A percentile compares a stretch with the other conserved stretches of the same genome.
Evolutionary conservation across 2,113 vertebrate species (phyloP).

Genomic region (Erythrocercus mccallii): DNA sequence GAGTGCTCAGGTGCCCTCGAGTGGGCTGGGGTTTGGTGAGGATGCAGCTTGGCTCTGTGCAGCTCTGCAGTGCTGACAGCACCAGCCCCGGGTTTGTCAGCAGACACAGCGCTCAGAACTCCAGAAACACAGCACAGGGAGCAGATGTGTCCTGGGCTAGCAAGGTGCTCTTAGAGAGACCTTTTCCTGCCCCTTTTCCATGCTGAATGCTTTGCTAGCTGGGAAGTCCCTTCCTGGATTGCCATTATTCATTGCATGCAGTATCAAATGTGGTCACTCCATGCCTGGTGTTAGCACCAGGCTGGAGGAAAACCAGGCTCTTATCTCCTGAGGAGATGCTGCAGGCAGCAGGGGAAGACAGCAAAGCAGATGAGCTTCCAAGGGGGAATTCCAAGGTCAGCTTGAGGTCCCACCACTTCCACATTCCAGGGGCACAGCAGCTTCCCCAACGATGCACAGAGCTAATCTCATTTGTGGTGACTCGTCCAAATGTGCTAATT

Average conservation of each 20-base stretch:
- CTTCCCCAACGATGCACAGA: neutral
- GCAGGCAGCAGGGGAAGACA: neutral
- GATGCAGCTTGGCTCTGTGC: neutral
- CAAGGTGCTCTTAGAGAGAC: neutral
- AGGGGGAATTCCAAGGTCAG: constrained; percentile 66
- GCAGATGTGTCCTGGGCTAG: neutral
- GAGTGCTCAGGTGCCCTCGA: neutral
- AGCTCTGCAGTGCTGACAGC: constrained; percentile 53
- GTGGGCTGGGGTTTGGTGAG: neutral
- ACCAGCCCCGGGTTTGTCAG: neutral
- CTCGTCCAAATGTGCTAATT: constrained; percentile 35
- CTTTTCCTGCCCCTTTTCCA: neutral
- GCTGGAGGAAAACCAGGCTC: neutral
- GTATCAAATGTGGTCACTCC: neutral
- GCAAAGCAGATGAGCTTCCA: constrained; percentile 13
- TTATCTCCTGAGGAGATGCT: neutral
- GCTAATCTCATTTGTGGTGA: neutral
- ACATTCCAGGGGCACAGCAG: neutral
- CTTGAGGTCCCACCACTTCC: neutral
- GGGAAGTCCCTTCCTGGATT: neutral
- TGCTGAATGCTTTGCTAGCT: neutral
- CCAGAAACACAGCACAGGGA: neutral
- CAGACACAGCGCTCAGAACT: neutral
- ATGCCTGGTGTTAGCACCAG: neutral
- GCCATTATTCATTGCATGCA: neutral